Percentiles rank a stretch among this genome's conserved stretches.
phyloP scores from a whole-genome alignment of 1,140 invertebrate species.

The Pemphigus obesinymphae region DNA sequence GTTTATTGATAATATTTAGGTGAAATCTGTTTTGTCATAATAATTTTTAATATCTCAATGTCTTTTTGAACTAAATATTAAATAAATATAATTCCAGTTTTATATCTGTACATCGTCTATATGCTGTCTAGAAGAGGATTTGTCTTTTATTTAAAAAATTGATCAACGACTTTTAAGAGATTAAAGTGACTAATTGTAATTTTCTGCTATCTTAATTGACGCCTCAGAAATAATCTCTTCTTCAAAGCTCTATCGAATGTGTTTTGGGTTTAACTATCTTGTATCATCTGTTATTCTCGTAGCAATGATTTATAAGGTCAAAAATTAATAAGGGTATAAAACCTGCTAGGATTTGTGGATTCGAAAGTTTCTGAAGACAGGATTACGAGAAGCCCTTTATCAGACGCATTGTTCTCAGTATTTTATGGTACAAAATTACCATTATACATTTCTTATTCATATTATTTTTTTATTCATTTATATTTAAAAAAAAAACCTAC shows the following conservation, averaged over 20 bases:
- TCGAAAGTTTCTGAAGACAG: slow-evolving; percentile 7
- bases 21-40: not conserved
- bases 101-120: not conserved
- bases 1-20: not conserved
- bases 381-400: not conserved
- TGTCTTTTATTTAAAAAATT: not conserved
- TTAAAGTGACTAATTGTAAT: slow-evolving; percentile 29
- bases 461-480: no score
- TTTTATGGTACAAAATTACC: not conserved
- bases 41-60: not conserved
- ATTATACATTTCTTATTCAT: not conserved
- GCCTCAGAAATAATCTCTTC: slow-evolving; percentile 16
- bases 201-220: slow-evolving; percentile 36
- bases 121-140: not conserved
- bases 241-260: slow-evolving; percentile 4
- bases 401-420: not conserved
- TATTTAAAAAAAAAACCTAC: no score
- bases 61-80: not conserved
- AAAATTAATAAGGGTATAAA: slow-evolving; percentile 33
- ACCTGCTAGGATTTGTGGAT: slow-evolving; percentile 23
- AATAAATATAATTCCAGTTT: not conserved
- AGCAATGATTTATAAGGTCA: slow-evolving; percentile 33
- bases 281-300: not conserved
- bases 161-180: slow-evolving; percentile 5
- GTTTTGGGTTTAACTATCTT: slow-evolving; percentile 17